phyloP scores from a whole-genome alignment of 2,797 vertebrate species.

The Sebastes aleutianus region DNA sequence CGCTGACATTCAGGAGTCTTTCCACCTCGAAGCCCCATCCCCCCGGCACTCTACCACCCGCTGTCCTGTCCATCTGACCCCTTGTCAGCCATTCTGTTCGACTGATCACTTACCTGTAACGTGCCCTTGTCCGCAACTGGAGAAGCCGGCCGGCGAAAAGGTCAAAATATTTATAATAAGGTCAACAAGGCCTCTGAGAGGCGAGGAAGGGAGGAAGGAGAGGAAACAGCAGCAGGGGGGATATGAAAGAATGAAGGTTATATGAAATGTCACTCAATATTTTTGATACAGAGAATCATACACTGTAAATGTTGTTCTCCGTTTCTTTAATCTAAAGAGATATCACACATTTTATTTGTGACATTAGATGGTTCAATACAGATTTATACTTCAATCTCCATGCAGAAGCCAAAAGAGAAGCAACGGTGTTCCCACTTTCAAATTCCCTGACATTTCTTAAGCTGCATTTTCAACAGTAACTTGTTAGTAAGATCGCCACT shows the following conservation, averaged over 20 bases:
- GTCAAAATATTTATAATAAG: constrained; percentile 77
- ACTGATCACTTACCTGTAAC: constrained; percentile 75
- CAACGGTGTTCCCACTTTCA: no score
- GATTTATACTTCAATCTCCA: not conserved
- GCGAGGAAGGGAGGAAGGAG: not conserved
- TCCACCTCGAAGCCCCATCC: constrained; percentile 26
- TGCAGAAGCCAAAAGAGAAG: no score
- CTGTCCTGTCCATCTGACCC: constrained; percentile 66
- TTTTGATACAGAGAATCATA: constrained; percentile 3
- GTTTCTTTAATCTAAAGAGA: not conserved
- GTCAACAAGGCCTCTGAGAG: constrained; percentile 62
- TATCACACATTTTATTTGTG: not conserved
- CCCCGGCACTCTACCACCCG: constrained; percentile 55
- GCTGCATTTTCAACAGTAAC: not conserved
- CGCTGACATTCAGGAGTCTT: constrained; percentile 67
- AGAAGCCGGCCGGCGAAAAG: constrained; percentile 67
- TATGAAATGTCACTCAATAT: constrained; percentile 31
- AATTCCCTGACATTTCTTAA: not conserved
- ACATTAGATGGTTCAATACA: not conserved
- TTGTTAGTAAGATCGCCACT: not conserved
- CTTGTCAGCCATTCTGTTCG: constrained; percentile 77
- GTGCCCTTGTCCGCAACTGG: constrained; percentile 68
- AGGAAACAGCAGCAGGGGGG: not conserved
- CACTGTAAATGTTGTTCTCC: not conserved
- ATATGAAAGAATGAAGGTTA: constrained; percentile 30